Evolutionary conservation across 2,797 vertebrate species (phyloP).

Genomic region (Ctenopoma kingsleyae): DNA sequence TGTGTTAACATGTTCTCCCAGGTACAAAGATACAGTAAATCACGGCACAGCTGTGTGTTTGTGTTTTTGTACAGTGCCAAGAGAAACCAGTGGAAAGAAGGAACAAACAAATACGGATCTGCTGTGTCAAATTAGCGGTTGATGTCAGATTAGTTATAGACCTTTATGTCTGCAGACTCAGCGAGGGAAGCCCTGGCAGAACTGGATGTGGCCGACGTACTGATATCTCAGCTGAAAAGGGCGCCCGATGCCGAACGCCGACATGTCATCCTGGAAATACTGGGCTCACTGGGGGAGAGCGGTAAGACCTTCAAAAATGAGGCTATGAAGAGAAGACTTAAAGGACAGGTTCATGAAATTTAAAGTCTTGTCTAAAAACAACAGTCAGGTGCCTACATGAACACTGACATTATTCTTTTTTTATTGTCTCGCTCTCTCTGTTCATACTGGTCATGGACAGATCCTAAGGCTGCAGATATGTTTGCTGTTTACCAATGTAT

Average conservation of each 20-base stretch:
- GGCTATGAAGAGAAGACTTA: neutral
- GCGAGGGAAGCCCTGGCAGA: constrained; percentile 88
- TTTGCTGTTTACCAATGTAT: no score
- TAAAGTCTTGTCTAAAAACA: no score
- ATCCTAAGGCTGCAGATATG: no score
- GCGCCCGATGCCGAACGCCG: constrained; percentile 88
- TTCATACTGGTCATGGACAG: no score
- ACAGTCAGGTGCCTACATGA: no score
- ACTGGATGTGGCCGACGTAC: constrained; percentile 82
- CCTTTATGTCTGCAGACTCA: constrained; percentile 78
- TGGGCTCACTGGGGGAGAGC: constrained; percentile 89
- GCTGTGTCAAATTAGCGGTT: neutral
- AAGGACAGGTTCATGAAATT: no score
- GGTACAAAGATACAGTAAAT: neutral
- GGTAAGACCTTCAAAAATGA: constrained; percentile 78
- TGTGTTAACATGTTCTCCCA: neutral
- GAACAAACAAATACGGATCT: neutral
- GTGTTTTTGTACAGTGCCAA: neutral
- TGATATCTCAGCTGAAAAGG: constrained; percentile 88
- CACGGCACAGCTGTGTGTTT: neutral
- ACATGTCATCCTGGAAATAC: constrained; percentile 90
- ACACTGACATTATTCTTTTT: no score
- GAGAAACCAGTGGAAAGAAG: neutral
- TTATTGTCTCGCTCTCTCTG: no score
- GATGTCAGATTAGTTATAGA: constrained; percentile 11